Base-by-base conservation (phyloP, 2,888 invertebrate species). In the Campopleginae sp. region DNA sequence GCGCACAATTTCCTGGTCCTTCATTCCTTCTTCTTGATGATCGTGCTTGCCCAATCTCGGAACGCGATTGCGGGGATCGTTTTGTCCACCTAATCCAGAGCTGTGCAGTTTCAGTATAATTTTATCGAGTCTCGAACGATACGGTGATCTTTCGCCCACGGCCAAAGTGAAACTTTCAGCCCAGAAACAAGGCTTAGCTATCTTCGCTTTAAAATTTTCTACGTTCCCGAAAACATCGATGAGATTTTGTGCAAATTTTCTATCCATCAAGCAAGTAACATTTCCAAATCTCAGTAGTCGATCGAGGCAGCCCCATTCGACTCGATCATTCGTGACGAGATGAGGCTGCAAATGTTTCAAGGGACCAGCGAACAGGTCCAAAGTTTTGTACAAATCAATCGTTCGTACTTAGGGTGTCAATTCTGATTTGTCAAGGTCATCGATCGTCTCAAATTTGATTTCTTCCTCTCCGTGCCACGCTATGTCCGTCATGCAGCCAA, bases 401-500 rank as follows among this genome's bases (percentile, higher is more conserved):
- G 1, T 5, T 5, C 51, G 31, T 0, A 86, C 70, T 1, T 86
- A 2, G 5, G 86, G 86, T 19, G 33, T 72, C 17, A 89, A 61
- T 7, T 79, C 79, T 8, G 86, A 84, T 0, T 80, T 31, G 31
- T 86, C 86, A 7, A 89, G 77, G 51, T 87, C 86, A 0, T 74
- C 54, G 46, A 86, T 81, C 7, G 76, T 77, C 10, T 42, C 5
- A 14, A 87, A 83, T 2, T 74, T 66, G 33, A 65, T 54, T 42
- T 84, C 82, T 2, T 5, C 51, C 0, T 68, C 51, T 1, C 10
- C 46, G 19, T 63, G 61, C 14, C 85, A 54, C 38, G 68, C 80
- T n/a, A 84, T 42, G n/a, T 77, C 31, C 1, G 86, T 87, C 19
- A 89, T 70, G n/a, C 79, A 63, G 5, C 58, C 78, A 48, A 86